Conservation (phyloP, 2,113 vertebrate species). For the Forbesichthys papilliferus region DNA sequence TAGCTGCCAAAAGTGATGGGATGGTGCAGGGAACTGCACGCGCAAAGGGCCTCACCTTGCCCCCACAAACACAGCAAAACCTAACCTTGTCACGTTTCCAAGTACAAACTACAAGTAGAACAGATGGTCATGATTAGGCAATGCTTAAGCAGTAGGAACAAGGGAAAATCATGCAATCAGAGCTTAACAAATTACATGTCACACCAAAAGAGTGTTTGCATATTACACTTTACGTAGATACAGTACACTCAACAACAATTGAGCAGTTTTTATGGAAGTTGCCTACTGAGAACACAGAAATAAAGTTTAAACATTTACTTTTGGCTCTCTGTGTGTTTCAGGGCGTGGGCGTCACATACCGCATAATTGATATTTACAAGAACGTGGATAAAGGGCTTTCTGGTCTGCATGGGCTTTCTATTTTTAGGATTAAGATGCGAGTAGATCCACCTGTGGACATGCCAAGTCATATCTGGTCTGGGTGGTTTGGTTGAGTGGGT, state of each 20-base stretch:
- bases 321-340: constrained; percentile 56
- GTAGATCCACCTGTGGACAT: constrained; percentile 32
- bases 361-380: constrained; percentile 69
- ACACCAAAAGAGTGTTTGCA: neutral
- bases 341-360: constrained; percentile 54
- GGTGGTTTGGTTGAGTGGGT: constrained; percentile 11
- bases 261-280: constrained; percentile 25
- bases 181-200: neutral
- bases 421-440: constrained; percentile 47
- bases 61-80: constrained; percentile 9
- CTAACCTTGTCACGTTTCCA: constrained; percentile 11
- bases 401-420: constrained; percentile 54
- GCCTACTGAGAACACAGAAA: constrained; percentile 49
- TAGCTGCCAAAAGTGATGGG: constrained; percentile 30
- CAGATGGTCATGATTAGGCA: neutral
- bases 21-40: constrained; percentile 13
- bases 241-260: constrained; percentile 16
- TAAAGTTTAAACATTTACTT: constrained; percentile 64
- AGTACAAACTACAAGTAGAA: neutral
- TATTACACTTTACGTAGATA: neutral
- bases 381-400: constrained; percentile 52
- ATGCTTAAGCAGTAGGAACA: neutral
- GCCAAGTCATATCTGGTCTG: constrained; percentile 42
- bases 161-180: neutral
- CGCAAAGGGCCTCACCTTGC: constrained; percentile 1